Percentiles rank a stretch among this genome's conserved stretches.
phyloP scores from a whole-genome alignment of 2,113 vertebrate species.

The Zingel zingel region DNA sequence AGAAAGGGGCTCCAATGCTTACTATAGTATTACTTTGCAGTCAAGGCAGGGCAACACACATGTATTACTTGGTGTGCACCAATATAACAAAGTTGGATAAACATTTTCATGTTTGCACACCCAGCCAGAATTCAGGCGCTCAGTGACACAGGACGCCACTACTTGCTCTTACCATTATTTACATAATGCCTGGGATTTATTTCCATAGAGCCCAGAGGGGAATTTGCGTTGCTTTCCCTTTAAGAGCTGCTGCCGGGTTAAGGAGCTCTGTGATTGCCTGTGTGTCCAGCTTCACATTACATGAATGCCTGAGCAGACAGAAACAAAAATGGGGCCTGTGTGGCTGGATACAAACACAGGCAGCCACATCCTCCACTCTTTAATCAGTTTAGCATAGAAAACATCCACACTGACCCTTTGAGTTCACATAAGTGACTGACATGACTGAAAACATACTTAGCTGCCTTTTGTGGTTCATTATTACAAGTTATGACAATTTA shows the following conservation, averaged over 20 bases:
- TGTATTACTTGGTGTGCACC: not conserved
- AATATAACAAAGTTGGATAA: not conserved
- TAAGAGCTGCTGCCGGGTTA: conserved; percentile 42
- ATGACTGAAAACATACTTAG: not conserved
- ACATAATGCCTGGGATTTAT: conserved; percentile 5
- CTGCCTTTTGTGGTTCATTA: not conserved
- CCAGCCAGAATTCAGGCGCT: not conserved
- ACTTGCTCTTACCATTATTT: conserved; percentile 10
- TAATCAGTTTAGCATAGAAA: conserved; percentile 19
- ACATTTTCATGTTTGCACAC: not conserved
- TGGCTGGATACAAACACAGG: conserved; percentile 28
- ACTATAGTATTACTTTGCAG: not conserved
- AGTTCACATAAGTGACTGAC: not conserved
- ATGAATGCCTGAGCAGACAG: conserved; percentile 66
- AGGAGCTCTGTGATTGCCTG: conserved; percentile 44
- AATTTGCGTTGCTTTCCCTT: conserved; percentile 49
- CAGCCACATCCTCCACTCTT: conserved; percentile 2
- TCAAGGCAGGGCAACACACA: not conserved
- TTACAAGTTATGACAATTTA: not conserved
- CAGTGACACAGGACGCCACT: too few species aligned
- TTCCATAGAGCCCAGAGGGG: not conserved
- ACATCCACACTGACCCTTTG: conserved; percentile 13
- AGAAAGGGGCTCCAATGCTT: not conserved
- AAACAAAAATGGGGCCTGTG: conserved; percentile 57
- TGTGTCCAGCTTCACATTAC: conserved; percentile 52